Evolutionary conservation across 2,113 vertebrate genomes (phyloP), one percentile per base, ranked within the genome.

Genomic region (Strix aluco): DNA sequence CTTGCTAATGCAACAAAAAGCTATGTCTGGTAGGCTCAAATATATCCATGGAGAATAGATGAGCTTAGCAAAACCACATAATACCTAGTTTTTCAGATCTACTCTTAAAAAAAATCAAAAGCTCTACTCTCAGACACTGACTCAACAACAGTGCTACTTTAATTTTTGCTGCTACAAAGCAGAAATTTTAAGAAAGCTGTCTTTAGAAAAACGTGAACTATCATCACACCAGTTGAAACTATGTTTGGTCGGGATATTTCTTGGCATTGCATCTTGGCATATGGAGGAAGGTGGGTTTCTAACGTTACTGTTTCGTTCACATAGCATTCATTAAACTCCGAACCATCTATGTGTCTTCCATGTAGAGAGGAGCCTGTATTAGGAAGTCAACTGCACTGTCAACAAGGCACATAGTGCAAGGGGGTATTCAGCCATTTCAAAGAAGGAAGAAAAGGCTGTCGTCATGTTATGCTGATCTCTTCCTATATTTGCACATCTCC

Each of bases 61-160:
- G 21, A 88, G 36, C 23, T 58, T 51, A 51, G 52, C 32, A 94
- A 91, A 96, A 65, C 91, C 91, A 92, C 84, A 58, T 81, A 96
- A 82, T 73, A 77, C 15, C 46, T 85, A 89, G 80, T n/a, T 95
- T 89, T 86, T 65, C 74, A 91, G 46, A 59, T 82, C 87, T 92
- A 85, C 32, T 77, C 42, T 90, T 82, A 73, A 66, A 54, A 54
- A 62, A 75, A 49, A 77, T 79, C 49, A 84, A 42, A 95, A 96
- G 38, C 67, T 66, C 44, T 69, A 8, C 29, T 69, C 74, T 83
- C 15, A 85, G 61, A 75, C 62, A 88, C 67, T 61, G 62, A 91
- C 81, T 72, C 58, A 93, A 80, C 26, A 91, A 65, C 40, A 87
- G n/a, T 3, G 19, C 15, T 82, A 58, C 71, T 94, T 90, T 1